phyloP scores from a whole-genome alignment of 92 coral and sea anemone genomes.

The Zoanthus sansibaricus region DNA sequence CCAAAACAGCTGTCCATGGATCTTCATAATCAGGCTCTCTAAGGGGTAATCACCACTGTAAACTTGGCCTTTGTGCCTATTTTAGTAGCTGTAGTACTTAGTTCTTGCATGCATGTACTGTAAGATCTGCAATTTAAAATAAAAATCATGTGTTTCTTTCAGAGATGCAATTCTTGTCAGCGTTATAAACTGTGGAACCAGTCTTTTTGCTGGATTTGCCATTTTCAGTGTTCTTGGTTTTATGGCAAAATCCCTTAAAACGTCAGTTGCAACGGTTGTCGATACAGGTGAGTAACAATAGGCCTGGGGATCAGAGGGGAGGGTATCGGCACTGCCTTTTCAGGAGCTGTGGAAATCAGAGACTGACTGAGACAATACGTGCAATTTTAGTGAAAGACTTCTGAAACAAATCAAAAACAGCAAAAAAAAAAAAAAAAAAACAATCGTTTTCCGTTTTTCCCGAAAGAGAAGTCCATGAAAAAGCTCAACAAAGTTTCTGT shows the following conservation, averaged over 20 bases:
- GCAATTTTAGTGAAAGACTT: neutral
- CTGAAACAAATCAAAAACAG: neutral
- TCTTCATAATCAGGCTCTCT: too few relatives aligned
- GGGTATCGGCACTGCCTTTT: neutral
- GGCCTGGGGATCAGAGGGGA: neutral
- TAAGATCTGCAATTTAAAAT: too few relatives aligned
- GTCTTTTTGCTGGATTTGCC: conserved; percentile 66
- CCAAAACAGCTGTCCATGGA: too few relatives aligned
- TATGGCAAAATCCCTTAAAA: conserved; percentile 48
- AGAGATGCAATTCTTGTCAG: conserved; percentile 67
- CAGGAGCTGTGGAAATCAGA: neutral
- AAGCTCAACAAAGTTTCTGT: neutral
- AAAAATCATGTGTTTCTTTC: neutral
- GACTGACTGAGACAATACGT: neutral
- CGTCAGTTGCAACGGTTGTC: conserved; percentile 45
- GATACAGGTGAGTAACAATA: conserved; percentile 46
- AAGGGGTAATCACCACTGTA: too few relatives aligned
- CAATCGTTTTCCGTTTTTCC: neutral
- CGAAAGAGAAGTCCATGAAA: neutral
- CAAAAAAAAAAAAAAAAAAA: neutral
- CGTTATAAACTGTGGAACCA: conserved; percentile 53
- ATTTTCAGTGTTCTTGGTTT: conserved; percentile 68
- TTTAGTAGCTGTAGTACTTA: too few relatives aligned
- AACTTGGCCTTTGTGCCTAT: too few relatives aligned
- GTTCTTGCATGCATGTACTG: too few relatives aligned